Conservation (phyloP, 2,113 vertebrate species). For the Podarcis raffonei region DNA sequence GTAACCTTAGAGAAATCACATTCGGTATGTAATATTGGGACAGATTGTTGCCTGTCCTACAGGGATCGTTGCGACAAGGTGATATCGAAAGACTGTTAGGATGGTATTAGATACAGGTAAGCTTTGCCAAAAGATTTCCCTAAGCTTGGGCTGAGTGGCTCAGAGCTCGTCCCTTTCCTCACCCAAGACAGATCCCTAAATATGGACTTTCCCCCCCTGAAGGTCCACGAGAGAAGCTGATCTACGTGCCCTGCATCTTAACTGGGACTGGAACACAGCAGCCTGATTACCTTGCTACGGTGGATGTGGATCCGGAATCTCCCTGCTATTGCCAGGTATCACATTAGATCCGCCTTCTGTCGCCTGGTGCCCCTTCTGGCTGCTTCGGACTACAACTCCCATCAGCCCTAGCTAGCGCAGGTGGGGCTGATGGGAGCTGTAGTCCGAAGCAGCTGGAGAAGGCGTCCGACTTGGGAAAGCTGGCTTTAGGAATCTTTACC, state of each 20-base stretch:
- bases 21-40: background rate
- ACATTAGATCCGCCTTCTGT: no score
- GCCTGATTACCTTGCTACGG: constrained; percentile 90
- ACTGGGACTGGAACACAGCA: constrained; percentile 79
- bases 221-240: constrained; percentile 88
- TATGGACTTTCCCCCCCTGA: background rate
- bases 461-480: no score
- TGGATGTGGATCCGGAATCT: constrained; percentile 88
- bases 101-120: background rate
- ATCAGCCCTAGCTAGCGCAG: no score
- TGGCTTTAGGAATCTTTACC: no score
- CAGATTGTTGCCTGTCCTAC: no score
- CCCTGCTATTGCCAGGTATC: constrained; percentile 84
- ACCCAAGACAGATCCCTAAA: background rate
- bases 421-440: no score
- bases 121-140: background rate
- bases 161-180: no score
- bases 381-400: no score
- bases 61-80: background rate
- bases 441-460: no score
- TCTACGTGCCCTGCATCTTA: constrained; percentile 93
- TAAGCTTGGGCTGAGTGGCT: background rate
- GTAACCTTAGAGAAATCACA: background rate
- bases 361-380: no score
- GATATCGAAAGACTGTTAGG: background rate